phyloP scores from a whole-genome alignment of 2,797 vertebrate genomes.

The Salarias fasciatus region DNA sequence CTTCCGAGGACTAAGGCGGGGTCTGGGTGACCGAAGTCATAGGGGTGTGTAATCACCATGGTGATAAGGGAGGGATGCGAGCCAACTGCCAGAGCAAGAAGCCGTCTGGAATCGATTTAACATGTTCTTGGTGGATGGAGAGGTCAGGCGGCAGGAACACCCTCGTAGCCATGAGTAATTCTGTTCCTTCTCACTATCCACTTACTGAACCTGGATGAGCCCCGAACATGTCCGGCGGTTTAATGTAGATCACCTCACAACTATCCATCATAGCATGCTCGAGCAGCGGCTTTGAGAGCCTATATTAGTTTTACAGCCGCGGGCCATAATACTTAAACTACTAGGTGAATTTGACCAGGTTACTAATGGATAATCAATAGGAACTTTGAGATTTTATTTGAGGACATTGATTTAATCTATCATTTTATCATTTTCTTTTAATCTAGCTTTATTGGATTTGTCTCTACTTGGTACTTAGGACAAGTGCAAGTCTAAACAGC shows the following conservation, averaged over 20 bases:
- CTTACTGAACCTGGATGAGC: conserved; percentile 39
- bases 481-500: too few relatives aligned
- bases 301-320: conserved; percentile 37
- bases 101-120: conserved; percentile 63
- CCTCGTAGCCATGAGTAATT: conserved; percentile 47
- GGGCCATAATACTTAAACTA: conserved; percentile 28
- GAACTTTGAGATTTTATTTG: not conserved
- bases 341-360: conserved; percentile 6
- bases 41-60: conserved; percentile 72
- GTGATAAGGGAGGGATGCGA: conserved; percentile 66
- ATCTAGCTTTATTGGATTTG: not conserved
- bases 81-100: conserved; percentile 55
- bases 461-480: too few relatives aligned
- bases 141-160: conserved; percentile 57
- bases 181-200: conserved; percentile 34
- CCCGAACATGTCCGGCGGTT: conserved; percentile 35
- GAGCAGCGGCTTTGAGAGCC: conserved; percentile 9
- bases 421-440: not conserved
- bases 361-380: conserved; percentile 7
- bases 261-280: conserved; percentile 41
- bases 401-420: conserved; percentile 3
- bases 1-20: conserved; percentile 59
- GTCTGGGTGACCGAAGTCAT: conserved; percentile 60
- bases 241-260: conserved; percentile 49
- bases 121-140: conserved; percentile 45